Percentiles rank a stretch among this genome's conserved stretches.
These are phyloP conservation scores for Drosophila putrida DNA, from an alignment of 2,888 invertebrate genomes.

Conservation along the genomic window DNA sequence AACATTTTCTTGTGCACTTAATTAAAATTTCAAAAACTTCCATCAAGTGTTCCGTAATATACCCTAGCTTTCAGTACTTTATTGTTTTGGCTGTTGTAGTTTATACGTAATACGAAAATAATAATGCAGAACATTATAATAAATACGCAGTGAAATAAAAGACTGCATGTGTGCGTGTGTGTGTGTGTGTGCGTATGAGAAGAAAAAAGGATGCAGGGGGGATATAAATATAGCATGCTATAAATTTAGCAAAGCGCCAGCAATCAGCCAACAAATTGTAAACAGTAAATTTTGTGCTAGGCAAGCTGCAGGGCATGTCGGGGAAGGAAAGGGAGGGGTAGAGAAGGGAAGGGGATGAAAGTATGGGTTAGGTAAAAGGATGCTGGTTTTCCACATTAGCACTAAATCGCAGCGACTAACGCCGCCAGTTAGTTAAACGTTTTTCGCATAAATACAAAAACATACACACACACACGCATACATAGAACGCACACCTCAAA, in stretches of 20 bases:
- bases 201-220: not conserved
- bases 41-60: conserved; percentile 22
- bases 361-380: not conserved
- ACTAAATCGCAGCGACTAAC: conserved; percentile 77
- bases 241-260: conserved; percentile 75
- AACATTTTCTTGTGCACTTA: conserved; percentile 40
- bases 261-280: conserved; percentile 79
- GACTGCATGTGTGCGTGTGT: conserved; percentile 9
- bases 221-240: conserved; percentile 68
- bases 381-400: conserved; percentile 65
- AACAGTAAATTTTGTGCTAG: conserved; percentile 69
- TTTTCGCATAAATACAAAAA: conserved; percentile 67
- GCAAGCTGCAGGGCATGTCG: conserved; percentile 36
- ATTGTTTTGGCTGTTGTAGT: conserved; percentile 22
- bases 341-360: not conserved
- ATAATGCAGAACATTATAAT: conserved; percentile 75
- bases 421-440: conserved; percentile 77
- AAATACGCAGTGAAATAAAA: conserved; percentile 56
- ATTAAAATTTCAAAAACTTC: conserved; percentile 56
- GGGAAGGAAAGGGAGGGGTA: not conserved
- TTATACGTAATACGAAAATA: conserved; percentile 63
- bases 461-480: conserved; percentile 25
- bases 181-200: not conserved
- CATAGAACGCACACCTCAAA: conserved; percentile 22
- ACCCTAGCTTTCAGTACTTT: conserved; percentile 15